These are phyloP conservation scores for Polymixis flavicincta DNA, from an alignment of 2,888 invertebrate species.

Conservation along the genomic window DNA sequence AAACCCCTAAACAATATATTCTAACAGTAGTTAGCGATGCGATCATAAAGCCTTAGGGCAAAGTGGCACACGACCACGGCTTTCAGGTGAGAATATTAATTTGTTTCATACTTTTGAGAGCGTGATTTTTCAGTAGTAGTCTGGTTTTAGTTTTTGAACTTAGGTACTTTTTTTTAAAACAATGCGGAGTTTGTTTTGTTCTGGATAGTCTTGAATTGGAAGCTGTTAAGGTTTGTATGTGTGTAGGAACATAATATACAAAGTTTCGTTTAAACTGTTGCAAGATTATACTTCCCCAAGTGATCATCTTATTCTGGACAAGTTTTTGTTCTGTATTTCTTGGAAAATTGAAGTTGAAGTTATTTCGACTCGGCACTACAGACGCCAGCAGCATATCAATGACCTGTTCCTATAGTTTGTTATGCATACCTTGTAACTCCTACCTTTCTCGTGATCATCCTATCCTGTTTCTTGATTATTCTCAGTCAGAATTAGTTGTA, in stretches of 20 bases:
- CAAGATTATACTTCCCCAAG: conserved; percentile 51
- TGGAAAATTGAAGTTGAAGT: conserved; percentile 69
- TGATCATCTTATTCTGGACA: conserved; percentile 64
- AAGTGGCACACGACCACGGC: too few relatives aligned
- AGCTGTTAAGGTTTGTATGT: background rate
- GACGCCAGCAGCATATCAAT: conserved; percentile 78
- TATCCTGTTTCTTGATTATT: conserved; percentile 67
- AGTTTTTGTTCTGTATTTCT: conserved; percentile 67
- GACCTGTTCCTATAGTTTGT: conserved; percentile 71
- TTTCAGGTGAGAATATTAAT: too few relatives aligned
- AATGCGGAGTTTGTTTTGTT: conserved; percentile 6
- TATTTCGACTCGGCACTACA: conserved; percentile 69
- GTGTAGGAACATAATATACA: conserved; percentile 9
- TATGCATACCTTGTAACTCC: conserved; percentile 75
- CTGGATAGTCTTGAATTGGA: conserved; percentile 1
- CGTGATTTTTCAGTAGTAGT: too few relatives aligned
- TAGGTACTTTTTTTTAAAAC: background rate
- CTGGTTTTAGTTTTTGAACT: background rate
- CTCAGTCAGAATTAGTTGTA: conserved; percentile 49
- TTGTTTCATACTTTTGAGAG: too few relatives aligned
- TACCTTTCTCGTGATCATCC: conserved; percentile 74
- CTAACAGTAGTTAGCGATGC: too few relatives aligned
- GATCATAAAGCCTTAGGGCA: too few relatives aligned
- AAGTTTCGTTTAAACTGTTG: conserved; percentile 42
- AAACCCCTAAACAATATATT: too few relatives aligned